Evolutionary conservation across 2,113 vertebrate genomes (phyloP), one percentile per base, ranked within the genome.

Genomic region (Otocyon megalotis): DNA sequence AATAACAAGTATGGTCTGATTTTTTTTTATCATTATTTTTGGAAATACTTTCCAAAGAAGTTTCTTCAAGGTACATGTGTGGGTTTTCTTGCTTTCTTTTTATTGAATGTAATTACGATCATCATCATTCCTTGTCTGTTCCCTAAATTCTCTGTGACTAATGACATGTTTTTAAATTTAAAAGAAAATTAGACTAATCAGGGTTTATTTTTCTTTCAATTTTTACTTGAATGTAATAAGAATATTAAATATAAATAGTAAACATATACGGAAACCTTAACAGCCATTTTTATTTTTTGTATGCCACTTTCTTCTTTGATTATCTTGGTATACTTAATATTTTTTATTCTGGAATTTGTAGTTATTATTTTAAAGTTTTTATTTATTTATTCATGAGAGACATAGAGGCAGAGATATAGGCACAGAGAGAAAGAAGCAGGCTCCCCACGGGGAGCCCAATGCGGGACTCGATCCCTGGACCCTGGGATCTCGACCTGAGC

Each of bases 271-370:
- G 26, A 93, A 5, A 9, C 8, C 4, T 54, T 83, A 79, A 30
- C 5, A 65, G 12, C 17, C 48, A 56, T 92, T 88, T 87, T 93
- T 9, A 85, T 37, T 95, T 65, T 92, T 86, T 76, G 1, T 74
- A 24, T 93, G 8, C 35, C 69, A 10, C 62, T n/a, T 16, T 81
- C 24, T 90, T 53, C n/a, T 48, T 86, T 2, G 87, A 0, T 87
- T 72, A 74, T 56, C n/a, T 83, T 84, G 50, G 15, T 91, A 32
- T 80, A 80, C 30, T 67, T 65, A 85, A 19, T 82, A 60, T 93
- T 89, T 86, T 88, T 96, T 74, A 74, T 72, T 90, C 37, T 80
- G 28, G 17, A 74, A 62, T 62, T 91, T 96, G 91, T 50, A 93
- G 19, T 74, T 91, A 85, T 16, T 82, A 53, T 43, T 43, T 43